Base-by-base conservation (phyloP, 2,888 invertebrate species). In the Diadegma fenestrale region DNA sequence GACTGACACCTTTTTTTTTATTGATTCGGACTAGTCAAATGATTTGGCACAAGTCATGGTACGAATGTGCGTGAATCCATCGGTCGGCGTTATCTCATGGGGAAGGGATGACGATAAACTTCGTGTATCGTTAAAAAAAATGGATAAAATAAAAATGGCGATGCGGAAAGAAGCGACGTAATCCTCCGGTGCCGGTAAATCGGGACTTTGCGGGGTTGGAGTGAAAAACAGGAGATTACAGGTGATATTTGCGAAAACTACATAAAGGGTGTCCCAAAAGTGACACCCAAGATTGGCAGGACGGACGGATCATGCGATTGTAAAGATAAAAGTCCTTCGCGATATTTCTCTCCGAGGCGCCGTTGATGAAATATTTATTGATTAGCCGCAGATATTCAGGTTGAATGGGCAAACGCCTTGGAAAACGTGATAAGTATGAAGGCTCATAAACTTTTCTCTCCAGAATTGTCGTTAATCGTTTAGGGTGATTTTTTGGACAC, bases 1-100 rank as follows among this genome's bases (percentile, higher is more conserved):
- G 63, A 68, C 48, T 61, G 22, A 6, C 76, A 22, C n/a, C n/a
- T 43, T 22, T 22, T 22, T 54, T 12, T 54, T 22, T 22, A 54
- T 54, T 12, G 4, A 12, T 22, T 8, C 10, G 17, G 12, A 22
- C 3, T 54, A 54, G 4, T 12, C 6, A 12, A 14, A 26, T 58
- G 1, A 26, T 12, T 26, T 14, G 2, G 22, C 26, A 26, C 5
- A 58, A 14, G 26, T 4, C 14, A 26, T 26, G 26, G 1, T 71
- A 26, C 69, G 61, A 64, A 51, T 41, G 37, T 22, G 12, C 7
- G 64, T 58, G 77, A 54, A 82, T 82, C 77, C 72, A 77, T 82
- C 72, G 72, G 77, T 72, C 77, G 64, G 72, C 66, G 43, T 77
- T 77, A 66, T 72, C 61, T 71, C 72, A 12, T n/a, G 43, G 64